phyloP scores from a whole-genome alignment of 1,140 invertebrate genomes.

The Papilio machaon region DNA sequence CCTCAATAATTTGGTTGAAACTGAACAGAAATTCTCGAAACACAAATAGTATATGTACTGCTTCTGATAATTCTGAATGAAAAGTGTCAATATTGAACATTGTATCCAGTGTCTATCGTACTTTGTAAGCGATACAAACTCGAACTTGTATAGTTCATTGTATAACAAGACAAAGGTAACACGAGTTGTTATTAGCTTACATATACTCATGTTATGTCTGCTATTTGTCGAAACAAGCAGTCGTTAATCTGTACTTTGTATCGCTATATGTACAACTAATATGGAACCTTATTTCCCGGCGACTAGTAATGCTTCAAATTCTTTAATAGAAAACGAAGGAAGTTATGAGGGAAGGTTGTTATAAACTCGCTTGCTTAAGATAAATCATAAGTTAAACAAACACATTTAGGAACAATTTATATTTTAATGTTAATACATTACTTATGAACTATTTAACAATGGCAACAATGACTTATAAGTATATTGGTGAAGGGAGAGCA shows the following conservation, averaged over 20 bases:
- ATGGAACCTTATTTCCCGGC: neutral
- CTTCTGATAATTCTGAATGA: neutral
- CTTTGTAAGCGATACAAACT: neutral
- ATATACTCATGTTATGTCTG: neutral
- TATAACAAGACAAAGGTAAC: constrained; percentile 17
- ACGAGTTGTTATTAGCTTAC: constrained; percentile 4
- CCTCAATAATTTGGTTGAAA: no score
- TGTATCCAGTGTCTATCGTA: neutral
- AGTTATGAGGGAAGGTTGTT: neutral
- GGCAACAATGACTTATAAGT: constrained; percentile 52
- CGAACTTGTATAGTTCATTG: neutral
- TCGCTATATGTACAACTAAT: neutral
- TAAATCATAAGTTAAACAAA: constrained; percentile 1
- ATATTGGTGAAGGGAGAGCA: constrained; percentile 57
- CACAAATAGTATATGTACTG: no score
- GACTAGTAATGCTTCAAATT: constrained; percentile 14
- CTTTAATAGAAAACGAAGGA: constrained; percentile 26
- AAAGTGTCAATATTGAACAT: neutral
- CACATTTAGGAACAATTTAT: constrained; percentile 24
- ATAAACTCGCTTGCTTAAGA: neutral
- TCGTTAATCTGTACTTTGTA: neutral
- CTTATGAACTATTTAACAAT: constrained; percentile 41
- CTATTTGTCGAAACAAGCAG: neutral
- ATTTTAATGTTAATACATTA: constrained; percentile 37
- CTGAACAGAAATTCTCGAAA: no score